Evolutionary conservation across 2,797 vertebrate species (phyloP).

Genomic region (Micrastur ruficollis): DNA sequence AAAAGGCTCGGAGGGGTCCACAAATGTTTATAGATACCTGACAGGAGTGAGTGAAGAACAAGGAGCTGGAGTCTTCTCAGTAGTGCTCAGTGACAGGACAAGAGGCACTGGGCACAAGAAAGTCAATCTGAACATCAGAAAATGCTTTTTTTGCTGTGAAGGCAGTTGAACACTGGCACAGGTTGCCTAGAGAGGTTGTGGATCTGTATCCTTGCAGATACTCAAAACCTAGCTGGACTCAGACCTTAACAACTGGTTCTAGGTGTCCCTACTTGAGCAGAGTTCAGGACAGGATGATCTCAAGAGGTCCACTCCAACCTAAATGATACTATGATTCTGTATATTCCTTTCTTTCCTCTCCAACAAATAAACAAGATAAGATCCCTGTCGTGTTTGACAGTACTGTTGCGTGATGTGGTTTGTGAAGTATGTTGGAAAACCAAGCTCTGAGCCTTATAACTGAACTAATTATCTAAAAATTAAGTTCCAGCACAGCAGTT

Average conservation of each 20-base stretch:
- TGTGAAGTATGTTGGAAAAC: not conserved
- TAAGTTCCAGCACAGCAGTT: not conserved
- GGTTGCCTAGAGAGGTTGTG: not conserved
- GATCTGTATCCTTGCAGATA: not conserved
- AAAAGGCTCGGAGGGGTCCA: no score
- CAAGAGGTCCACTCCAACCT: not conserved
- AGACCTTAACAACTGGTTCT: fast-evolving
- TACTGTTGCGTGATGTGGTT: not conserved
- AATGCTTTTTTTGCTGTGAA: not conserved
- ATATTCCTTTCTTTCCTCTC: not conserved
- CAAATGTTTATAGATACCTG: no score
- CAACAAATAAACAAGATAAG: not conserved
- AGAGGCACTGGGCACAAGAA: not conserved
- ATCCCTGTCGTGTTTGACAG: not conserved
- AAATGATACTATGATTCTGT: not conserved
- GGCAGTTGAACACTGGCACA: not conserved
- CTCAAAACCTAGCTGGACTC: not conserved
- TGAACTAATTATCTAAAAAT: not conserved
- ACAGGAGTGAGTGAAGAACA: no score
- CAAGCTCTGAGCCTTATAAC: not conserved
- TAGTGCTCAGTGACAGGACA: not conserved
- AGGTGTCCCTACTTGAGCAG: not conserved
- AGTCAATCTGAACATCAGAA: not conserved
- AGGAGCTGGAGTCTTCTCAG: no score
- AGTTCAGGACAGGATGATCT: not conserved